These are phyloP conservation scores for Chrysemys picta DNA, from an alignment of 2,113 vertebrate species.

Conservation along the genomic window DNA sequence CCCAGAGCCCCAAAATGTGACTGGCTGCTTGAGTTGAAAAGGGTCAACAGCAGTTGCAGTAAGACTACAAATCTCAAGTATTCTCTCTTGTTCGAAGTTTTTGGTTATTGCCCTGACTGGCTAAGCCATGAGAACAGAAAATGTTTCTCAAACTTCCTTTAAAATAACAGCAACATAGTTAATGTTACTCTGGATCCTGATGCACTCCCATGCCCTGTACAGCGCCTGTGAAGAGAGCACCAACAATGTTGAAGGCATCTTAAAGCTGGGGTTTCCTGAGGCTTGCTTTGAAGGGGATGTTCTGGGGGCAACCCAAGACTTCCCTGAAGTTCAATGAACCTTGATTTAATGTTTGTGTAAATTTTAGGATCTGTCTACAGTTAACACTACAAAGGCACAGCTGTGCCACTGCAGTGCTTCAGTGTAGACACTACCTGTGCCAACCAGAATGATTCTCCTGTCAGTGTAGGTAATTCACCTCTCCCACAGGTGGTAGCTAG, in stretches of 20 bases:
- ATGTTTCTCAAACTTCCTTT: background rate
- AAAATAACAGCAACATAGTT: background rate
- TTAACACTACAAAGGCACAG: background rate
- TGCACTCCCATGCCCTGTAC: background rate
- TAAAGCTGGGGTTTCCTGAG: background rate
- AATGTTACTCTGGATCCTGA: background rate
- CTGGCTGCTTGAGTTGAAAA: background rate
- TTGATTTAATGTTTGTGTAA: constrained; percentile 24
- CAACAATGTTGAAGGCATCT: rapidly evolving
- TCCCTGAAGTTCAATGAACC: background rate
- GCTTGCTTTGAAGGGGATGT: rapidly evolving
- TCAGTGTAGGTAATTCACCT: background rate
- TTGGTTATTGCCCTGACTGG: background rate
- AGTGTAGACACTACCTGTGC: background rate
- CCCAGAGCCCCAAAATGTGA: background rate
- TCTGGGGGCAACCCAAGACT: background rate
- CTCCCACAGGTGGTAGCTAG: background rate
- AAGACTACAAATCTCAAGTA: background rate
- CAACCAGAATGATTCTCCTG: background rate
- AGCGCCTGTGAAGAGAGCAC: background rate
- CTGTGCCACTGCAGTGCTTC: background rate
- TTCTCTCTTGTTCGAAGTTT: background rate
- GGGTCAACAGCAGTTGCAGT: background rate
- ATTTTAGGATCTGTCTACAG: background rate
- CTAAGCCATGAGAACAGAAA: background rate